These are phyloP conservation scores for Gymnocheta viridis DNA, from an alignment of 2,888 invertebrate species.

Conservation along the genomic window DNA sequence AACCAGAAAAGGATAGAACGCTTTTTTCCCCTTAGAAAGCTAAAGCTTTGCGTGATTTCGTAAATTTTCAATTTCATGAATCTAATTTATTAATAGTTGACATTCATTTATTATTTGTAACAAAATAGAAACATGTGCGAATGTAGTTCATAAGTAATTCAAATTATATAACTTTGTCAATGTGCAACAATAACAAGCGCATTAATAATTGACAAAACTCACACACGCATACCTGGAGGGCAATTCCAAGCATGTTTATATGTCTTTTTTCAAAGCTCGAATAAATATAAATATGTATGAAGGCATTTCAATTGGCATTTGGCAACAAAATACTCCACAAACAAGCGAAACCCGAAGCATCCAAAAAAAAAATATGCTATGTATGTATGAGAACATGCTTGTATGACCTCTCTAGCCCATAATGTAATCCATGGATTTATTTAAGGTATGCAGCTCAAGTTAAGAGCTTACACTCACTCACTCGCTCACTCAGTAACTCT, in stretches of 20 bases:
- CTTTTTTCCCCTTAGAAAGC: too few relatives aligned
- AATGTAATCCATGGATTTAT: slow-evolving; percentile 28
- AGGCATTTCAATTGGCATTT: slow-evolving; percentile 39
- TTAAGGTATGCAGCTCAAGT: slow-evolving; percentile 29
- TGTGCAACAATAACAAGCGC: not conserved
- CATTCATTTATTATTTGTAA: not conserved
- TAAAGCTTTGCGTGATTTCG: not conserved
- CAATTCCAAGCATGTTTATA: not conserved
- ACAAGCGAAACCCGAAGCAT: slow-evolving; percentile 8
- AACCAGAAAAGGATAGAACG: too few relatives aligned
- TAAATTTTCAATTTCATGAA: not conserved
- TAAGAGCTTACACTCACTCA: not conserved
- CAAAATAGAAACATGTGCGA: not conserved
- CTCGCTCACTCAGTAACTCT: not conserved
- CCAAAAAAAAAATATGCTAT: not conserved
- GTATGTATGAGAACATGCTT: not conserved
- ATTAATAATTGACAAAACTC: not conserved
- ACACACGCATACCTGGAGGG: not conserved
- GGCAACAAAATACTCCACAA: slow-evolving; percentile 2
- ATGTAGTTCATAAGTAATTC: not conserved
- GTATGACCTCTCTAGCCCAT: slow-evolving; percentile 5
- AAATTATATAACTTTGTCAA: not conserved
- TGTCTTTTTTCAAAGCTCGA: not conserved
- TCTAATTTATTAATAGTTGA: not conserved
- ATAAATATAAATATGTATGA: slow-evolving; percentile 4